Base-by-base conservation (phyloP, 2,797 vertebrate species). In the Myotis vivesi region DNA sequence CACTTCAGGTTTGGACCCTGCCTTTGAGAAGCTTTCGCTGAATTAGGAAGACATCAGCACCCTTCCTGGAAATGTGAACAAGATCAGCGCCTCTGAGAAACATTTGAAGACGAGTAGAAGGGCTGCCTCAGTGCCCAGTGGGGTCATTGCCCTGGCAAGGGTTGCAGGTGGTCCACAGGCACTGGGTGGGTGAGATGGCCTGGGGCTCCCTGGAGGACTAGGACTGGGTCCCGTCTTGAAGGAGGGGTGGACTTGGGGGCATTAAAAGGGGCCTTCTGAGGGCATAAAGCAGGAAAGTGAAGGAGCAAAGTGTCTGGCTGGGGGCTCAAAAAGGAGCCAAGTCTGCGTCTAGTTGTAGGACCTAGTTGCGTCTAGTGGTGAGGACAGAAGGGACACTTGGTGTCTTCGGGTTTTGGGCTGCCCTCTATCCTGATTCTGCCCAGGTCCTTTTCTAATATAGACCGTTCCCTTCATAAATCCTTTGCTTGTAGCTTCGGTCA, bases 301-400 rank as follows among this genome's bases (percentile, higher is more conserved):
- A 38, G 87, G 36, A n/a, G 62, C 3, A 8, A 44, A 2, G 28
- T 0, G 0, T 23, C 28, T 0, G 2, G 25, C 2, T 20, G 59
- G 55, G 55, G 22, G 55, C 55, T 77, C 79, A 25, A 53, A 9
- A 1, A 44, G 33, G 53, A 51, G 8, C 71, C 73, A 72, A 16
- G 38, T n/a, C 0, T 12, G 66, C 1, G 11, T 12, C n/a, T 49
- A 41, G 25, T 46, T 68, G 23, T 33, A 1, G 7, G 51, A 9
- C 53, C 5, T 23, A 10, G 41, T 44, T 44, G 41, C 10, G 46
- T 23, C 9, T 44, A 44, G 8, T 6, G 10, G 9, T 6, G 17
- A 25, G 44, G 66, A 68, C 57, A 6, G 30, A 25, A 12, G 19
- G 5, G 13, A 49, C 4, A 3, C 69, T 69, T 12, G 66, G 22